Evolutionary conservation across 2,888 invertebrate genomes (phyloP).

Genomic region (Drosophila kuntzei): DNA sequence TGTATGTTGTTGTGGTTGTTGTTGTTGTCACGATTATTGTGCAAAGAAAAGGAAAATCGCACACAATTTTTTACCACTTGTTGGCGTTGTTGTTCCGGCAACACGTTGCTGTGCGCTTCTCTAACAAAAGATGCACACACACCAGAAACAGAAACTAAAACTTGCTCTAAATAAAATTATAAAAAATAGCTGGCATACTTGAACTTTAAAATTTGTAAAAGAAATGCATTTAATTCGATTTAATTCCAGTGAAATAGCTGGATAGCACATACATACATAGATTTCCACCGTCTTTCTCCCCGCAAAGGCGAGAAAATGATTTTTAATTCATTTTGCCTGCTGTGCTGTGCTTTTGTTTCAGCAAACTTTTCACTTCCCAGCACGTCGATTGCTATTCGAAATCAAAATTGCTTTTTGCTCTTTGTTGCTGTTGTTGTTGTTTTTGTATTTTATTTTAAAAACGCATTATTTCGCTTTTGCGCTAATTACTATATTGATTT

Average conservation of each 20-base stretch:
- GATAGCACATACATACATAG: background rate
- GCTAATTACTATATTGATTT: conserved; percentile 34
- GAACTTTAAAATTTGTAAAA: background rate
- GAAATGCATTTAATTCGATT: background rate
- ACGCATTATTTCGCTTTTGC: conserved; percentile 20
- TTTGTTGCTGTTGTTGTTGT: background rate
- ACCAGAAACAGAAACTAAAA: background rate
- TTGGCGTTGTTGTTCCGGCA: conserved; percentile 60
- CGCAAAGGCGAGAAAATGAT: background rate
- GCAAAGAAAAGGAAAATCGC: conserved; percentile 62
- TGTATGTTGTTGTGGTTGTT: conserved; percentile 17
- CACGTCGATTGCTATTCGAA: conserved; percentile 16
- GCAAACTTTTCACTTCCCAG: conserved; percentile 13
- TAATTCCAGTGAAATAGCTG: too few relatives aligned
- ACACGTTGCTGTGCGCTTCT: conserved; percentile 51
- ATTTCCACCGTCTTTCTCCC: too few relatives aligned
- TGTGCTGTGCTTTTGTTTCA: conserved; percentile 14
- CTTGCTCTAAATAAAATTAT: conserved; percentile 1
- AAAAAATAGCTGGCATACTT: too few relatives aligned
- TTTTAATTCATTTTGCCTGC: background rate
- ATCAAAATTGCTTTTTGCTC: conserved; percentile 8
- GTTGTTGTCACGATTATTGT: conserved; percentile 64
- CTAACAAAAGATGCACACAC: conserved; percentile 68
- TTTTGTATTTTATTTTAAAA: conserved; percentile 10
- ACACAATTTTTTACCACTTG: conserved; percentile 44